A percentile compares a stretch with the other conserved stretches of the same genome.
These are phyloP conservation scores for Puma concolor DNA, from an alignment of 2,113 vertebrate genomes.

Conservation along the genomic window DNA sequence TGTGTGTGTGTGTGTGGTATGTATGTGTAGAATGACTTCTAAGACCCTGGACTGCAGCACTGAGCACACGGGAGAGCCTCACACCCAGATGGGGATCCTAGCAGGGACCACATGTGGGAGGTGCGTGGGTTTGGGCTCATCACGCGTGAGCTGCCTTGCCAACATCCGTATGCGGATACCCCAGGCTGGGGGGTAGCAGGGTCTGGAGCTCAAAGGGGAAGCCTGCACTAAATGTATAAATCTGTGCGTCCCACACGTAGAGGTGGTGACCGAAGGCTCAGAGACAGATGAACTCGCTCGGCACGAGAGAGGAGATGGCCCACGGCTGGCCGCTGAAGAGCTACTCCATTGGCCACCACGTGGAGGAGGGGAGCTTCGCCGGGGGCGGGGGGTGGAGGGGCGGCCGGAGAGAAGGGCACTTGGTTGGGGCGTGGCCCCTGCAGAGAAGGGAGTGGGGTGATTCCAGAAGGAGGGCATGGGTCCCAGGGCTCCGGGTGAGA, in stretches of 20 bases:
- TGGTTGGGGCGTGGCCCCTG: rapidly evolving
- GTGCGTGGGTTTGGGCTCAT: rapidly evolving
- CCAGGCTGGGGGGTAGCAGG: rapidly evolving
- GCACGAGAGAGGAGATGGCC: too few relatives aligned
- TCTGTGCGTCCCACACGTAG: rapidly evolving
- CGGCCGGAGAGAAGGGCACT: rapidly evolving
- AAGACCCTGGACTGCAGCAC: background rate
- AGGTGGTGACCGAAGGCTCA: background rate
- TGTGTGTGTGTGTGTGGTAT: too few relatives aligned
- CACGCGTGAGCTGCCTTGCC: background rate
- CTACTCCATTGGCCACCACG: rapidly evolving
- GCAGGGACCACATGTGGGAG: rapidly evolving
- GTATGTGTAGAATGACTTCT: background rate
- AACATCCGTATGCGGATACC: rapidly evolving
- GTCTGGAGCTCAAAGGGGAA: background rate
- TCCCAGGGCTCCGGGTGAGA: background rate
- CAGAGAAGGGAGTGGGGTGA: rapidly evolving
- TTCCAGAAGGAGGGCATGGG: rapidly evolving
- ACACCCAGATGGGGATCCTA: background rate
- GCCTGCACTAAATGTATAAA: rapidly evolving
- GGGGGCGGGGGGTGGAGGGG: background rate
- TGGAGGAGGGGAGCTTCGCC: background rate
- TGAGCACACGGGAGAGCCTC: rapidly evolving
- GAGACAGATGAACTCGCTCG: rapidly evolving
- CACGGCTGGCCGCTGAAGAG: rapidly evolving